These are phyloP conservation scores for Fratercula arctica DNA, from an alignment of 2,797 vertebrate genomes.

Conservation along the genomic window DNA sequence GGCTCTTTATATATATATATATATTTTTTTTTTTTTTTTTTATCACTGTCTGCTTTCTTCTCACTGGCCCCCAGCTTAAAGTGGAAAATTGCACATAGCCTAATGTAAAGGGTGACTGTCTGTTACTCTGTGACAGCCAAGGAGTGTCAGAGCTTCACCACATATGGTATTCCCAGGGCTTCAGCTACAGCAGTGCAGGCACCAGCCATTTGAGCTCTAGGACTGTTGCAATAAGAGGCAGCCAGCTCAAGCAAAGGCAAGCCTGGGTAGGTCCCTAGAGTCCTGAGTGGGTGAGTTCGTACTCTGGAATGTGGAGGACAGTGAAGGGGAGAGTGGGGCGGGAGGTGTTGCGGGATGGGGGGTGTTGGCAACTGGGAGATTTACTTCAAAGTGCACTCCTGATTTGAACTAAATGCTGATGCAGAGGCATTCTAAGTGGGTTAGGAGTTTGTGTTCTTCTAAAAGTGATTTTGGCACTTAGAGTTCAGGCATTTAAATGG, in stretches of 20 bases:
- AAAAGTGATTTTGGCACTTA: conserved; percentile 14
- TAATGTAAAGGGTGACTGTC: not conserved
- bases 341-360: not conserved
- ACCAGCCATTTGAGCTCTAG: not conserved
- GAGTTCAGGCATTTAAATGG: not conserved
- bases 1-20: not conserved
- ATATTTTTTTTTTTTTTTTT: not conserved
- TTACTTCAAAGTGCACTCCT: not conserved
- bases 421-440: not conserved
- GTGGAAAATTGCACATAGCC: not conserved
- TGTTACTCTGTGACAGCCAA: not conserved
- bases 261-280: not conserved
- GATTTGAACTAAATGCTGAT: not conserved
- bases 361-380: not conserved
- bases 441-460: not conserved
- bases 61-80: not conserved
- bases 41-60: not conserved
- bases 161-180: not conserved
- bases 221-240: not conserved
- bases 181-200: not conserved
- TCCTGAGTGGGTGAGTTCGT: not conserved
- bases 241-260: not conserved
- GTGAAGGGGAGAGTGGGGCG: not conserved
- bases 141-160: not conserved
- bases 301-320: fast-evolving